Conservation (phyloP, 2,888 invertebrate genomes). For the Drosophila recens region DNA sequence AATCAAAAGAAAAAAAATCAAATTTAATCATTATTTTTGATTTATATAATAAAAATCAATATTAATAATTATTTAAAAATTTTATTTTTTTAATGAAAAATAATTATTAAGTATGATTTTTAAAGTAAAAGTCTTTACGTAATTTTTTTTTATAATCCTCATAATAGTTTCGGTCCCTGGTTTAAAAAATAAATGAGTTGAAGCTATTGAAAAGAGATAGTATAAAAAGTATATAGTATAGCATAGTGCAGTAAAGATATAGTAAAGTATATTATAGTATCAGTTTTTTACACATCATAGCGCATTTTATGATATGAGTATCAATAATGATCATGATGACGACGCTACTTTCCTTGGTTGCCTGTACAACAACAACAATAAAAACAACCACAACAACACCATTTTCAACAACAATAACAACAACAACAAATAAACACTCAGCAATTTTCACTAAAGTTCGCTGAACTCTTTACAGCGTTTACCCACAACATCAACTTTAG, state of each 20-base stretch:
- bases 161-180: too few relatives aligned
- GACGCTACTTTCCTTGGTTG: conserved; percentile 27
- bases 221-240: too few relatives aligned
- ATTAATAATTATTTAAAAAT: too few relatives aligned
- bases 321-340: conserved; percentile 16
- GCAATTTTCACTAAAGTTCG: conserved; percentile 70
- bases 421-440: conserved; percentile 61
- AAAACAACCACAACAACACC: conserved; percentile 22
- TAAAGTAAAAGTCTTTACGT: too few relatives aligned
- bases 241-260: neutral
- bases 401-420: conserved; percentile 31
- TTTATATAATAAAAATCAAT: too few relatives aligned
- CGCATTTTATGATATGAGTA: conserved; percentile 27
- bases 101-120: too few relatives aligned
- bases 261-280: neutral
- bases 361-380: conserved; percentile 25
- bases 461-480: conserved; percentile 59
- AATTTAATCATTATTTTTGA: too few relatives aligned
- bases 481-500: conserved; percentile 37
- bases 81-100: too few relatives aligned
- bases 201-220: neutral
- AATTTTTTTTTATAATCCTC: too few relatives aligned
- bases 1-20: too few relatives aligned
- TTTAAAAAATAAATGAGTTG: too few relatives aligned
- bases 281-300: conserved; percentile 4